These are phyloP conservation scores for Rotaria magnacalcarata DNA, from an alignment of 2,888 invertebrate species.

Conservation along the genomic window DNA sequence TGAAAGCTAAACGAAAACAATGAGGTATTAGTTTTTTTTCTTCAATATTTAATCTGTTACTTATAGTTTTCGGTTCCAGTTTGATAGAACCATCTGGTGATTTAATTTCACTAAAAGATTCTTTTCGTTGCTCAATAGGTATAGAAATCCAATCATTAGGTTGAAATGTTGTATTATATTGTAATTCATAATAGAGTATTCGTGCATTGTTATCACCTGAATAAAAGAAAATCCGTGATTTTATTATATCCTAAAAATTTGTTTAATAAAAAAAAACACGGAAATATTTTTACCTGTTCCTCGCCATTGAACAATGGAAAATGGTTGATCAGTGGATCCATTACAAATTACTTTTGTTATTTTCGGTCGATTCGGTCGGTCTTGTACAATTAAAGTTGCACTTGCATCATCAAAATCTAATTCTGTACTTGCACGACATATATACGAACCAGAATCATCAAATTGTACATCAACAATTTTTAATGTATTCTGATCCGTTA, in stretches of 20 bases:
- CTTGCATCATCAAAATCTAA: constrained; percentile 78
- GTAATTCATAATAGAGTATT: constrained; percentile 42
- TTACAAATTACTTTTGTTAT: constrained; percentile 41
- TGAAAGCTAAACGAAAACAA: background rate
- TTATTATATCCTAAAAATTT: too few species aligned
- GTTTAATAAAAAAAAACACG: background rate
- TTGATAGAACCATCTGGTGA: constrained; percentile 2
- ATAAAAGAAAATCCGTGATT: background rate
- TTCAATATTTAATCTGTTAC: background rate
- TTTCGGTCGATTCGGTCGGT: constrained; percentile 55
- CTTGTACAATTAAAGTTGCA: constrained; percentile 86
- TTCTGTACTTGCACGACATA: constrained; percentile 83
- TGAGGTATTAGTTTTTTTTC: background rate
- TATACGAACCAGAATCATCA: constrained; percentile 87
- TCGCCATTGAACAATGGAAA: constrained; percentile 12
- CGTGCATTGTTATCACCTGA: constrained; percentile 46
- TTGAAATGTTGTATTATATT: constrained; percentile 46
- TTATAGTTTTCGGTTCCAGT: background rate
- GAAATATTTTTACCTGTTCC: background rate
- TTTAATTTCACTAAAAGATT: constrained; percentile 20
- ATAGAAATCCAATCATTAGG: constrained; percentile 43
- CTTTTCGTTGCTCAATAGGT: background rate
- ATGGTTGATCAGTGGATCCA: background rate
- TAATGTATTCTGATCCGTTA: constrained; percentile 73
- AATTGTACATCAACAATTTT: constrained; percentile 88